Conservation (phyloP, 2,888 invertebrate genomes). For the Macrophya annulata region DNA sequence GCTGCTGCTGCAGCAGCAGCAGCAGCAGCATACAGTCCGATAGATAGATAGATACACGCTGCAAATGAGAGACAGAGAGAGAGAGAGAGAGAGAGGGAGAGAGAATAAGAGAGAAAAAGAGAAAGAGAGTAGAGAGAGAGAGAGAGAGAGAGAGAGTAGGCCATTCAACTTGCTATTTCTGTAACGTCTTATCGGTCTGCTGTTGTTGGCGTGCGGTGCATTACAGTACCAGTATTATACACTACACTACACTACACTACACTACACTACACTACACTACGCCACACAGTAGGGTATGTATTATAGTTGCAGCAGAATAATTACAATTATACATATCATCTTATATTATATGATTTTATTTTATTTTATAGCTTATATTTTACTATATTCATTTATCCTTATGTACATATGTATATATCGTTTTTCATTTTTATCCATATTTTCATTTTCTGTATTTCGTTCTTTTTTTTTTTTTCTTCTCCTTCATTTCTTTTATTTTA, state of each 20-base stretch:
- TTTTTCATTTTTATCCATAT: too few relatives aligned
- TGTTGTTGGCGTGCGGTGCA: constrained; percentile 63
- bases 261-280: too few relatives aligned
- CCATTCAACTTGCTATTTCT: constrained; percentile 73
- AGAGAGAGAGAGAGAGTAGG: constrained; percentile 58
- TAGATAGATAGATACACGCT: constrained; percentile 3
- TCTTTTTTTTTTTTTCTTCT: too few relatives aligned
- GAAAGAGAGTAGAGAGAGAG: too few relatives aligned
- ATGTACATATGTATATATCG: not conserved
- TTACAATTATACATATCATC: not conserved
- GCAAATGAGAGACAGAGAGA: not conserved
- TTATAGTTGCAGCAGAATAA: not conserved
- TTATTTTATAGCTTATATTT: too few relatives aligned
- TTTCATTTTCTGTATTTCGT: too few relatives aligned
- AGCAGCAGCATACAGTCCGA: not conserved
- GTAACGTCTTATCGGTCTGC: constrained; percentile 65
- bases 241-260: too few relatives aligned
- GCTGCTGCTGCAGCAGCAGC: not conserved
- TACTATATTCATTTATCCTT: too few relatives aligned
- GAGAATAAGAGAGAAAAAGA: not conserved
- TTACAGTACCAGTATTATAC: not conserved
- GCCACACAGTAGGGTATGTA: too few relatives aligned
- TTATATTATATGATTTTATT: too few relatives aligned
- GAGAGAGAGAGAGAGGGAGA: not conserved
- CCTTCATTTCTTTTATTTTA: too few relatives aligned